phyloP scores from a whole-genome alignment of 2,113 vertebrate species.

The Chiloscyllium plagiosum region DNA sequence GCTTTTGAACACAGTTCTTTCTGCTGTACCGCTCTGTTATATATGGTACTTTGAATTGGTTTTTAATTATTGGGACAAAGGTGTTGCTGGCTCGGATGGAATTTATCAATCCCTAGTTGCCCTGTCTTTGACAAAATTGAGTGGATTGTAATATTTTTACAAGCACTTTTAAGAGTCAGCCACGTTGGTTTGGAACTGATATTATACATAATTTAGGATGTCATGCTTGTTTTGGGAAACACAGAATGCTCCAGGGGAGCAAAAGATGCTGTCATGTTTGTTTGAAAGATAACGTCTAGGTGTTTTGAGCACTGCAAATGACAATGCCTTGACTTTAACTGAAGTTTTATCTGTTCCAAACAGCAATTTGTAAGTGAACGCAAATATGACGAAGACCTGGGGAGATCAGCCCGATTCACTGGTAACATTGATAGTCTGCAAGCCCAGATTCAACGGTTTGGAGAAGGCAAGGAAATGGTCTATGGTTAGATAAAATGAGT shows the following conservation, averaged over 20 bases:
- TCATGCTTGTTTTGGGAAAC: not conserved
- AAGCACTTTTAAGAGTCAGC: not conserved
- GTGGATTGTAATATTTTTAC: not conserved
- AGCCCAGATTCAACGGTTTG: constrained; percentile 62
- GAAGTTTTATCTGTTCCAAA: constrained; percentile 40
- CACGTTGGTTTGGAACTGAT: not conserved
- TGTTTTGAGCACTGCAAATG: not conserved
- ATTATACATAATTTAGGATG: not conserved
- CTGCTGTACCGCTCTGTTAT: not conserved
- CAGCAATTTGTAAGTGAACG: constrained; percentile 73
- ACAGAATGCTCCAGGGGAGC: not conserved
- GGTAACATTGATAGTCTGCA: constrained; percentile 64
- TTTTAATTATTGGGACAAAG: not conserved
- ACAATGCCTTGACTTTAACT: constrained; percentile 27
- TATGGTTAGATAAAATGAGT: not conserved
- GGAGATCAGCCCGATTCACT: constrained; percentile 64
- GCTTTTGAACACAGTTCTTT: not conserved
- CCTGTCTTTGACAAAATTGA: not conserved
- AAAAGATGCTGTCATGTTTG: not conserved
- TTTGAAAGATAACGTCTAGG: not conserved
- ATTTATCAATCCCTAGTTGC: not conserved
- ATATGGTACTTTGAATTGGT: not conserved
- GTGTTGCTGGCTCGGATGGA: not conserved
- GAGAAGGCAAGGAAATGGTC: constrained; percentile 60
- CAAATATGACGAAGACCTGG: constrained; percentile 69